These are phyloP conservation scores for Danaus chrysippus DNA, from an alignment of 2,888 invertebrate genomes.

Conservation along the genomic window DNA sequence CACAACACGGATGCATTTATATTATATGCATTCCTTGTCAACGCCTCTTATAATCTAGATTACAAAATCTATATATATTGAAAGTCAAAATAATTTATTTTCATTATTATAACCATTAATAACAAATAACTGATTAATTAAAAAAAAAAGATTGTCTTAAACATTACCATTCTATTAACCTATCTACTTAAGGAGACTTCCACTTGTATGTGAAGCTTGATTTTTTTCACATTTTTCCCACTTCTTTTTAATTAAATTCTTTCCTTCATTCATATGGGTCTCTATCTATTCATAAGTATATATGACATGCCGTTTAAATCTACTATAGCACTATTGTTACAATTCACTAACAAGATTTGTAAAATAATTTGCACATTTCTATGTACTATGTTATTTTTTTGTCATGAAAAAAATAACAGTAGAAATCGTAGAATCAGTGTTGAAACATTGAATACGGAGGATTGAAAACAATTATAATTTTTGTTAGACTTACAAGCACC, in stretches of 20 bases:
- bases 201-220: slow-evolving; percentile 38
- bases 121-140: slow-evolving; percentile 49
- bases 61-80: slow-evolving; percentile 47
- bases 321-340: slow-evolving; percentile 31
- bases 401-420: background rate
- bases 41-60: slow-evolving; percentile 31
- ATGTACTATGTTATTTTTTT: background rate
- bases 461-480: slow-evolving; percentile 11
- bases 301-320: slow-evolving; percentile 13
- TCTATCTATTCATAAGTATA: slow-evolving; percentile 26
- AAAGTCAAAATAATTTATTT: slow-evolving; percentile 52
- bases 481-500: slow-evolving; percentile 21
- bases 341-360: slow-evolving; percentile 15
- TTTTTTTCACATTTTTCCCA: slow-evolving; percentile 23
- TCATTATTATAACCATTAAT: slow-evolving; percentile 39
- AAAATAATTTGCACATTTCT: slow-evolving; percentile 9
- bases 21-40: slow-evolving; percentile 23
- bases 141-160: slow-evolving; percentile 45
- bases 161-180: slow-evolving; percentile 63
- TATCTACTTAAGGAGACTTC: slow-evolving; percentile 63
- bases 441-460: background rate
- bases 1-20: slow-evolving; percentile 12
- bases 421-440: background rate
- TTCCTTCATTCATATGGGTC: slow-evolving; percentile 14
- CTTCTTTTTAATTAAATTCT: slow-evolving; percentile 9